Conservation (phyloP, 2,888 invertebrate genomes). For the Congeria kusceri region DNA sequence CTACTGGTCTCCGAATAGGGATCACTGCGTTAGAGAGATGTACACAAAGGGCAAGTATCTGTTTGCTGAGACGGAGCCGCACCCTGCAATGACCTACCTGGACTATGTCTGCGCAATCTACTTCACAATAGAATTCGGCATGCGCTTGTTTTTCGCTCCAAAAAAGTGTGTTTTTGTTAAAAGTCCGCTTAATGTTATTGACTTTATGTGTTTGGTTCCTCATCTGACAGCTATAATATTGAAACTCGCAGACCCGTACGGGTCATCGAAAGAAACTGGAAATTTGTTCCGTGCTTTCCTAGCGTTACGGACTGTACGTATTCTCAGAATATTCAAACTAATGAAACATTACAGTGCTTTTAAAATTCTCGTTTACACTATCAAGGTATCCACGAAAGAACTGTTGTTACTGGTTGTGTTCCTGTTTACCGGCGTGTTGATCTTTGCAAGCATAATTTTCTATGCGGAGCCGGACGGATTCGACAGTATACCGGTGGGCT, state of each 20-base stretch:
- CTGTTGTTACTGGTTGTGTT: constrained; percentile 84
- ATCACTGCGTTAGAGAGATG: constrained; percentile 63
- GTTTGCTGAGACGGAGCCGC: constrained; percentile 74
- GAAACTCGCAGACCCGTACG: constrained; percentile 72
- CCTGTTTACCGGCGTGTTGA: constrained; percentile 83
- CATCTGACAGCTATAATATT: constrained; percentile 81
- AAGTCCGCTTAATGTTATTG: constrained; percentile 82
- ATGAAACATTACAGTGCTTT: constrained; percentile 85
- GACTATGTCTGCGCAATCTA: constrained; percentile 81
- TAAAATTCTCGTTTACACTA: constrained; percentile 83
- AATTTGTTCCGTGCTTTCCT: constrained; percentile 77
- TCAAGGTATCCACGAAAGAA: constrained; percentile 84
- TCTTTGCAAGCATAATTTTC: constrained; percentile 84
- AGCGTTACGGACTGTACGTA: constrained; percentile 81
- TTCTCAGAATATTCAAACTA: constrained; percentile 84
- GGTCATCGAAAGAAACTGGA: constrained; percentile 68
- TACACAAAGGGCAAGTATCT: constrained; percentile 47
- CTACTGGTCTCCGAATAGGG: constrained; percentile 61
- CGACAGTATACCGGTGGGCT: constrained; percentile 83
- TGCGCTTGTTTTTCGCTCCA: constrained; percentile 76
- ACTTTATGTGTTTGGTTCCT: constrained; percentile 82
- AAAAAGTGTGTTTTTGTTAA: constrained; percentile 77
- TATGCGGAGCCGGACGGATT: constrained; percentile 82
- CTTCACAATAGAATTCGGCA: constrained; percentile 80
- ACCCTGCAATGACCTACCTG: constrained; percentile 77